These are phyloP conservation scores for Chalcis sispes DNA, from an alignment of 2,888 invertebrate species.

Conservation along the genomic window DNA sequence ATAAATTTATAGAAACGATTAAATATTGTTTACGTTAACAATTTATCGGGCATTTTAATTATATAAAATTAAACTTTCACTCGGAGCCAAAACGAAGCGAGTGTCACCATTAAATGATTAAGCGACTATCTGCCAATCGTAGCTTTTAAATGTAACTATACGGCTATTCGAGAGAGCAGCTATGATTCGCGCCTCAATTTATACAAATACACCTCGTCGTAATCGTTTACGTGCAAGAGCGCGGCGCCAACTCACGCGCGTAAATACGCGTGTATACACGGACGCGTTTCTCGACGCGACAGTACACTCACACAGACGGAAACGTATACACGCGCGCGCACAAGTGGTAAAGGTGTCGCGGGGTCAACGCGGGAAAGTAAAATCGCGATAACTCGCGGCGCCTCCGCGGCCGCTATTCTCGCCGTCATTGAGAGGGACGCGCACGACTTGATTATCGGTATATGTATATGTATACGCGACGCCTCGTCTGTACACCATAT, in stretches of 20 bases:
- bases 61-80: too few species aligned
- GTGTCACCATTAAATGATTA: too few species aligned
- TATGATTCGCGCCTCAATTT: neutral
- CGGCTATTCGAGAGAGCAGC: too few species aligned
- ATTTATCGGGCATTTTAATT: too few species aligned
- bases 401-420: neutral
- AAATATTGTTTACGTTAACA: too few species aligned
- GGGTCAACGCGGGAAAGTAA: slow-evolving; percentile 47
- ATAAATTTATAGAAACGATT: too few species aligned
- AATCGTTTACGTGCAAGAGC: neutral
- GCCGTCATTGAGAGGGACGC: slow-evolving; percentile 7
- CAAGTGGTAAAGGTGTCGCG: slow-evolving; percentile 24
- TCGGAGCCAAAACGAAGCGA: too few species aligned
- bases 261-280: neutral
- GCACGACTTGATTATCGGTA: neutral
- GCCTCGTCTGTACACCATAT: neutral
- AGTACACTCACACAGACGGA: neutral
- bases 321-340: neutral
- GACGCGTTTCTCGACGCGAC: neutral
- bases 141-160: too few species aligned
- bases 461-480: neutral
- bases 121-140: too few species aligned
- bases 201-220: neutral
- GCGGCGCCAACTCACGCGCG: neutral
- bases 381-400: slow-evolving; percentile 35